A percentile compares a stretch with the other conserved stretches of the same genome.
Evolutionary conservation across 1,140 invertebrate species (phyloP).

Genomic region (Meloidogyne floridensis): DNA sequence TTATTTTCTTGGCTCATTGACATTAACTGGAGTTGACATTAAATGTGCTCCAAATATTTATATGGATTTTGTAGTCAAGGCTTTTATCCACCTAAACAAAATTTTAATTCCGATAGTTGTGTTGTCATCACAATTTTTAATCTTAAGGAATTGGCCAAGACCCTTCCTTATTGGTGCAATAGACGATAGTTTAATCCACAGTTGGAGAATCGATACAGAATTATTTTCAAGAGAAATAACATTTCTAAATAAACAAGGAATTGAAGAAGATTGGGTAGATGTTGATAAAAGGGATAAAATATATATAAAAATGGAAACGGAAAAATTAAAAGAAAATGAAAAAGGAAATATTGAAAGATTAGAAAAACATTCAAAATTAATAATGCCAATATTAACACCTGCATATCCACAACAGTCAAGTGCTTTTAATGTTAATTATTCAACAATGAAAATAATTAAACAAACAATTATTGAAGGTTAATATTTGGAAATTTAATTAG

Average conservation of each 20-base stretch:
- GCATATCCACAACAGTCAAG: background rate
- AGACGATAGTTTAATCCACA: background rate
- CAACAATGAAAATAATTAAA: too few relatives aligned
- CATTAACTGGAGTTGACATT: too few relatives aligned
- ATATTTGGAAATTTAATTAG: too few relatives aligned
- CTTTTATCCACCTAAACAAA: too few relatives aligned
- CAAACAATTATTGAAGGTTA: too few relatives aligned
- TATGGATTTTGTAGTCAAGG: too few relatives aligned
- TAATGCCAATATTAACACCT: background rate
- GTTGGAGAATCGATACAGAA: background rate
- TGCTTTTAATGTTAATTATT: too few relatives aligned
- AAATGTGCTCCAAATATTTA: too few relatives aligned
- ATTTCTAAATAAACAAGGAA: background rate
- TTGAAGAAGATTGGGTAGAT: background rate
- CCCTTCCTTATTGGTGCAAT: background rate
- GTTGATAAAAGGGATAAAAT: background rate
- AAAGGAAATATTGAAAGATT: background rate
- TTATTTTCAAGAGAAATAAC: background rate
- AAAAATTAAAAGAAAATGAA: background rate
- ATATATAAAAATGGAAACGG: too few relatives aligned
- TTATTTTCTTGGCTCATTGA: too few relatives aligned
- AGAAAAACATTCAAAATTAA: slow-evolving; percentile 4
- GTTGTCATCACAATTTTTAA: too few relatives aligned
- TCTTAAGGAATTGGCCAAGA: background rate
- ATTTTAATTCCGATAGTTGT: too few relatives aligned